phyloP scores from a whole-genome alignment of 2,888 invertebrate genomes.

The Tipula unca region DNA sequence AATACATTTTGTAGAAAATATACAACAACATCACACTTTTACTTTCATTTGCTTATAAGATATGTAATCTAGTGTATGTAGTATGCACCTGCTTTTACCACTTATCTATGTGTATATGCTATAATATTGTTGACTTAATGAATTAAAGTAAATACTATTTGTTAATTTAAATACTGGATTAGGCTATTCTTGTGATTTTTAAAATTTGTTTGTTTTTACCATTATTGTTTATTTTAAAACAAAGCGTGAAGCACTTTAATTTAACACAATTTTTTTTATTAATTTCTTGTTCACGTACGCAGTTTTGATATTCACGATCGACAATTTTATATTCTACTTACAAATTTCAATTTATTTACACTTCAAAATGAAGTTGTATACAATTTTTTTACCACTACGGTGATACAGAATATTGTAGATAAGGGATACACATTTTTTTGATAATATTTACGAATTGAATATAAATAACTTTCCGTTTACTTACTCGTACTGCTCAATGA shows the following conservation, averaged over 20 bases:
- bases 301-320: too few species aligned
- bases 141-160: not conserved
- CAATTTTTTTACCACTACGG: too few species aligned
- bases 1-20: not conserved
- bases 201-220: not conserved
- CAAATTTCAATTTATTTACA: too few species aligned
- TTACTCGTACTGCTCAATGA: not conserved
- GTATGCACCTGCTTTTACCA: not conserved
- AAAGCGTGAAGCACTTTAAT: not conserved
- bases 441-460: too few species aligned
- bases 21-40: not conserved
- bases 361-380: too few species aligned
- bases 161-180: not conserved
- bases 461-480: not conserved
- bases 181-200: not conserved
- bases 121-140: not conserved
- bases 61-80: not conserved
- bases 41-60: not conserved
- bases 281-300: too few species aligned
- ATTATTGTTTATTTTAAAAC: not conserved
- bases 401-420: too few species aligned
- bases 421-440: too few species aligned
- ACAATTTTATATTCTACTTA: too few species aligned
- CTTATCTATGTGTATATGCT: not conserved
- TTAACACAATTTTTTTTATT: not conserved